Evolutionary conservation across 2,797 vertebrate species (phyloP).

Genomic region (Balearica regulorum): DNA sequence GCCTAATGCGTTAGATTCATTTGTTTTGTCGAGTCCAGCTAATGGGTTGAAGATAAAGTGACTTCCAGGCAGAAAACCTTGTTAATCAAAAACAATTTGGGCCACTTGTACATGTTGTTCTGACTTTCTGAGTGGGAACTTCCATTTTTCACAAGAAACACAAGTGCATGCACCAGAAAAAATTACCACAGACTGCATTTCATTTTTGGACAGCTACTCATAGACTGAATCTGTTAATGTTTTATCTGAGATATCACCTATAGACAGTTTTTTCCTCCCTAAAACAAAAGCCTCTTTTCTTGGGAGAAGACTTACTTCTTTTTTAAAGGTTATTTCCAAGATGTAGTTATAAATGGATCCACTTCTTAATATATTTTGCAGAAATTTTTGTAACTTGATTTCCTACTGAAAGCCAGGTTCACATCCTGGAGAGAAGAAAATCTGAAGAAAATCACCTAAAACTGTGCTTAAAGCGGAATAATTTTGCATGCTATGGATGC

Average conservation of each 20-base stretch:
- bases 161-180: neutral
- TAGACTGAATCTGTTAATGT: neutral
- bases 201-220: neutral
- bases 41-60: slow-evolving; percentile 53
- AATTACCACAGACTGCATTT: neutral
- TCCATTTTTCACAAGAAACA: slow-evolving; percentile 5
- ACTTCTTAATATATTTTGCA: neutral
- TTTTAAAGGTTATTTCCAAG: neutral
- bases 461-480: neutral
- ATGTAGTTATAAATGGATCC: neutral
- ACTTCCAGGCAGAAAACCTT: slow-evolving; percentile 58
- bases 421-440: neutral
- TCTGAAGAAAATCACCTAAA: neutral
- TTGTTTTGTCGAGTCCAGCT: slow-evolving; percentile 47
- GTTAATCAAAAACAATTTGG: slow-evolving; percentile 60
- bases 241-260: neutral
- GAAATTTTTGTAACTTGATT: neutral
- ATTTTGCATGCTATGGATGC: neutral
- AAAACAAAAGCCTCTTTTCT: neutral
- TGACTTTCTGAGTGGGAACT: slow-evolving; percentile 25
- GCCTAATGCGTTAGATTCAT: slow-evolving; percentile 27
- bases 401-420: neutral
- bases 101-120: neutral
- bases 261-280: neutral
- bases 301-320: neutral